Evolutionary conservation across 2,113 vertebrate genomes (phyloP), one percentile per base, ranked within the genome.

Genomic region (Hippocampus zosterae): DNA sequence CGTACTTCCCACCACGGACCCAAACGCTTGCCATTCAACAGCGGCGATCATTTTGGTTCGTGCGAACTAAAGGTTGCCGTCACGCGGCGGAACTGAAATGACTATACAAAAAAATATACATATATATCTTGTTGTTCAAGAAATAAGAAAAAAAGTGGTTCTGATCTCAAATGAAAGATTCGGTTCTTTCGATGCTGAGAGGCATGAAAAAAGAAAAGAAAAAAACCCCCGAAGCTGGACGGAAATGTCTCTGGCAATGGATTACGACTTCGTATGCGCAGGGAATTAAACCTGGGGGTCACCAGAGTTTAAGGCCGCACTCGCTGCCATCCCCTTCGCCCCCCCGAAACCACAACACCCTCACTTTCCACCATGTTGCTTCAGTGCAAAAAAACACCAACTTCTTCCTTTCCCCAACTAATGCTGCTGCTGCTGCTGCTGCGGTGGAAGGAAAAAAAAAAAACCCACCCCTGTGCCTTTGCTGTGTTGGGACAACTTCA

Each of bases 231-330:
- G 0, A 37, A 55, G 21, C 52, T n/a, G 52, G 52, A 62, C 33
- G 16, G 59, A 37, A 61, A 63, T 56, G 18, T 52, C 48, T 52
- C 48, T 52, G 48, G 19, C 52, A 67, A 61, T 53, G 40, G 44
- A 81, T 73, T 71, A 50, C 59, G 65, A 27, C 70, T 60, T 3
- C 29, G 44, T 69, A 48, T 69, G 73, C 77, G 65, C 29, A 37
- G 60, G 65, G 74, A 83, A 71, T 73, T 21, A 81, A 78, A 73
- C 67, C 19, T 13, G 63, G 82, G 82, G 82, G 82, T 86, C 85
- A 84, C 18, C 57, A 57, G 77, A 81, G 79, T 82, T 85, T 75
- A 75, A 78, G 80, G 71, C 41, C 23, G 41, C 63, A 3, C 63
- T 46, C 41, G 13, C n/a, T 65, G 23, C 53, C 75, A 53, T 15